These are phyloP conservation scores for Illadopsis cleaveri DNA, from an alignment of 2,113 vertebrate genomes.

Conservation along the genomic window DNA sequence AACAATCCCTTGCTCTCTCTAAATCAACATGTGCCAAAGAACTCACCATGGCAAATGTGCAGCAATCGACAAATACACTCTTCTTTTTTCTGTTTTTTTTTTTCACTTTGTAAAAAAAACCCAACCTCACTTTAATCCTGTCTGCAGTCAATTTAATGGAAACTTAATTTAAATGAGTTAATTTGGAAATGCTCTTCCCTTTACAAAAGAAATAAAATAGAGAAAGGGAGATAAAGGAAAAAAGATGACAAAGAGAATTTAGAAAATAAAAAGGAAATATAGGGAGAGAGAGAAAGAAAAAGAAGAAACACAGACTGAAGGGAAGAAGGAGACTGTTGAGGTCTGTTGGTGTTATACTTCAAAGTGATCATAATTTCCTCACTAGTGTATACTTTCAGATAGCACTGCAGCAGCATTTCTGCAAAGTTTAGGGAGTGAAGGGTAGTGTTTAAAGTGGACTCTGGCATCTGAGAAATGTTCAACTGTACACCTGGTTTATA, in stretches of 20 bases:
- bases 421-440: neutral
- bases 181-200: neutral
- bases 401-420: neutral
- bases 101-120: neutral
- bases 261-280: too few relatives aligned
- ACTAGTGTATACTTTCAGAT: neutral
- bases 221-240: neutral
- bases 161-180: conserved; percentile 18
- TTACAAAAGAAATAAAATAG: neutral
- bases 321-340: neutral
- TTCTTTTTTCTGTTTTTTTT: neutral
- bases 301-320: neutral
- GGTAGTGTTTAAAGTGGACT: neutral
- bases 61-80: neutral
- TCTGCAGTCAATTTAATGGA: neutral
- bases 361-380: neutral
- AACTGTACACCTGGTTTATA: neutral
- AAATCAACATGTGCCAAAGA: neutral
- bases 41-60: conserved; percentile 1
- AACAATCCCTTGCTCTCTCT: neutral
- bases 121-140: conserved; percentile 18
- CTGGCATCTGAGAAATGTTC: neutral
- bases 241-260: neutral
- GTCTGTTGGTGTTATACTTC: neutral
- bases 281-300: neutral